Percentiles rank a stretch among this genome's conserved stretches.
phyloP scores from a whole-genome alignment of 2,113 vertebrate species.

The Toxotes jaculatrix region DNA sequence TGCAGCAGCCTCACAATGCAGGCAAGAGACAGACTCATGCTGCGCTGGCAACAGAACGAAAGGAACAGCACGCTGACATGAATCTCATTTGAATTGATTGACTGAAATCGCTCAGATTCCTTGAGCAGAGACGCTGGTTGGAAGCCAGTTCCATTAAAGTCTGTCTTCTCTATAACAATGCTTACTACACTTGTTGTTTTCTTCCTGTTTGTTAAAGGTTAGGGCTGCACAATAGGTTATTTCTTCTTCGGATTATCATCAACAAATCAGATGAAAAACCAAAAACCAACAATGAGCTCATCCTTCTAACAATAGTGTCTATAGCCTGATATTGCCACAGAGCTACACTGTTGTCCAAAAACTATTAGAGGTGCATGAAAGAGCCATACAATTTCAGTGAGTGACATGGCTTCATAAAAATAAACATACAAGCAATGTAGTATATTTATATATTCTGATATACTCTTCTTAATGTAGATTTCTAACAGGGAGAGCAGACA shows the following conservation, averaged over 20 bases:
- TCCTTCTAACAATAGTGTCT: background rate
- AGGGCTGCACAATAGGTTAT: background rate
- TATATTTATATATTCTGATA: background rate
- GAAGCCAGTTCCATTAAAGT: slow-evolving; percentile 8
- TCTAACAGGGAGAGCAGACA: background rate
- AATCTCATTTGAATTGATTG: slow-evolving; percentile 56
- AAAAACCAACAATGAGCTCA: background rate
- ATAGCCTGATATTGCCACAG: background rate
- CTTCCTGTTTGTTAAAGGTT: slow-evolving; percentile 5
- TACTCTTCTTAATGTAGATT: background rate
- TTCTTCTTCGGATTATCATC: slow-evolving; percentile 14
- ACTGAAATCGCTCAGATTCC: slow-evolving; percentile 36
- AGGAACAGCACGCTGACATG: slow-evolving; percentile 34
- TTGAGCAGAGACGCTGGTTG: slow-evolving; percentile 8
- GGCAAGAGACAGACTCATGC: slow-evolving; percentile 7
- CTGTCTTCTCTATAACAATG: background rate
- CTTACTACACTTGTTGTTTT: slow-evolving; percentile 12
- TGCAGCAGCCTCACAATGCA: slow-evolving; percentile 21
- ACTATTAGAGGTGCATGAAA: background rate
- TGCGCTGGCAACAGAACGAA: slow-evolving; percentile 38
- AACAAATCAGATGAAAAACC: background rate
- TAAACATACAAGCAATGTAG: background rate
- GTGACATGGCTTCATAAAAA: slow-evolving; percentile 3
- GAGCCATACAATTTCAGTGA: background rate
- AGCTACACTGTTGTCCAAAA: background rate